phyloP scores from a whole-genome alignment of 2,888 invertebrate species.

The Meandrusa payeni region DNA sequence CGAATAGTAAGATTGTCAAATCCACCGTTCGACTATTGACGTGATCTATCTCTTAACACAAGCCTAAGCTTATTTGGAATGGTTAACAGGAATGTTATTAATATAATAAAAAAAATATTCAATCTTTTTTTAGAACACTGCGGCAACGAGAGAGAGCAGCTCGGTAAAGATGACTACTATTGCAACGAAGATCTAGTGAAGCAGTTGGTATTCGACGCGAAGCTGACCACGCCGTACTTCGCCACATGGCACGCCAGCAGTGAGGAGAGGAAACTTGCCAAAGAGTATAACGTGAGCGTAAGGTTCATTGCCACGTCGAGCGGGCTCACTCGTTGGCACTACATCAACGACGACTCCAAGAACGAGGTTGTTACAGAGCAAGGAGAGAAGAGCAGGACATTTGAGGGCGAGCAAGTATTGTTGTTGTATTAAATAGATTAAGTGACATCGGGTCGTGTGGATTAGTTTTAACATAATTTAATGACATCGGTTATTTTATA shows the following conservation, averaged over 20 bases:
- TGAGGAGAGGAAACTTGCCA: constrained; percentile 78
- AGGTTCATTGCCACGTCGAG: constrained; percentile 94
- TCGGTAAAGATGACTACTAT: constrained; percentile 87
- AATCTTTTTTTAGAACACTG: constrained; percentile 80
- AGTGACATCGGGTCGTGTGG: too few relatives aligned
- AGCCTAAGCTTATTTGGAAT: too few relatives aligned
- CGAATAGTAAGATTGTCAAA: too few relatives aligned
- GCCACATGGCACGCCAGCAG: constrained; percentile 75
- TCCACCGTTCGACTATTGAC: too few relatives aligned
- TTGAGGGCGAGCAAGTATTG: constrained; percentile 51
- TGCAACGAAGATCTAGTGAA: constrained; percentile 93
- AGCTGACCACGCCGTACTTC: constrained; percentile 82
- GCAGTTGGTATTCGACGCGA: constrained; percentile 93
- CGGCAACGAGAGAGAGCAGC: constrained; percentile 74
- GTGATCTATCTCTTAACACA: too few relatives aligned
- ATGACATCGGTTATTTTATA: too few relatives aligned
- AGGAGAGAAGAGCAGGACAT: constrained; percentile 51
- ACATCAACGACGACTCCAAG: constrained; percentile 82
- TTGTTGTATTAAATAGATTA: neutral
- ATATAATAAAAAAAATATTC: too few relatives aligned
- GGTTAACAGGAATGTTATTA: too few relatives aligned
- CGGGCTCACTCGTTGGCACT: constrained; percentile 93
- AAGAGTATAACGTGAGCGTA: constrained; percentile 86
- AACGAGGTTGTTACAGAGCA: constrained; percentile 64
- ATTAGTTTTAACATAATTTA: too few relatives aligned